These are phyloP conservation scores for Phaethornis superciliosus DNA, from an alignment of 2,113 vertebrate species.

Conservation along the genomic window DNA sequence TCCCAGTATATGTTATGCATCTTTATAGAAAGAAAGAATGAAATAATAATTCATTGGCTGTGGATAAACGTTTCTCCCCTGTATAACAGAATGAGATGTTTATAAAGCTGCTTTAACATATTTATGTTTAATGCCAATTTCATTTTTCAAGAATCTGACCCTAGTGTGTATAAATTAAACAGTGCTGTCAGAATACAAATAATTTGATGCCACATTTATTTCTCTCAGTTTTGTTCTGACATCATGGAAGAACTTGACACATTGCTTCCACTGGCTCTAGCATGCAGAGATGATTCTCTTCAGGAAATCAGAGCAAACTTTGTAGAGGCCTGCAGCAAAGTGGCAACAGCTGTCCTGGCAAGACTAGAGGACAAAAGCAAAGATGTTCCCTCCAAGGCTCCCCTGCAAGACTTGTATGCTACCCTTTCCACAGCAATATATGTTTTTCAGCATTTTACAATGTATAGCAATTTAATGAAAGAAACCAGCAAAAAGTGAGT, in stretches of 20 bases:
- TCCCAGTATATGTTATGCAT: neutral
- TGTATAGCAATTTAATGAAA: slow-evolving; percentile 81
- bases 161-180: slow-evolving; percentile 40
- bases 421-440: slow-evolving; percentile 84
- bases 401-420: slow-evolving; percentile 79
- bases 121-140: slow-evolving; percentile 56
- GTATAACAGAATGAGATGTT: slow-evolving; percentile 36
- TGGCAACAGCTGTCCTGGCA: slow-evolving; percentile 80
- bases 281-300: slow-evolving; percentile 84
- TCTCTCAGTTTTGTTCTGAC: slow-evolving; percentile 88
- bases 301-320: slow-evolving; percentile 88
- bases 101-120: slow-evolving; percentile 36
- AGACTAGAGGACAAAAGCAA: slow-evolving; percentile 84
- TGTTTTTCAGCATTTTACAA: slow-evolving; percentile 79
- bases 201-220: slow-evolving; percentile 65
- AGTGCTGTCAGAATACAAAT: slow-evolving; percentile 63
- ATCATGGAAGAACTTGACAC: slow-evolving; percentile 88
- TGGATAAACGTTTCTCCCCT: neutral
- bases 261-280: slow-evolving; percentile 88
- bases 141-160: slow-evolving; percentile 57
- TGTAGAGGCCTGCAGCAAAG: slow-evolving; percentile 86
- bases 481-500: slow-evolving; percentile 83
- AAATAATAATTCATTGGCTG: slow-evolving; percentile 10
- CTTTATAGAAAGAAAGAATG: neutral
- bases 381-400: slow-evolving; percentile 82